A percentile compares a stretch with the other conserved stretches of the same genome.
Evolutionary conservation across 2,113 vertebrate genomes (phyloP).

Genomic region (Corythornis vintsioides): DNA sequence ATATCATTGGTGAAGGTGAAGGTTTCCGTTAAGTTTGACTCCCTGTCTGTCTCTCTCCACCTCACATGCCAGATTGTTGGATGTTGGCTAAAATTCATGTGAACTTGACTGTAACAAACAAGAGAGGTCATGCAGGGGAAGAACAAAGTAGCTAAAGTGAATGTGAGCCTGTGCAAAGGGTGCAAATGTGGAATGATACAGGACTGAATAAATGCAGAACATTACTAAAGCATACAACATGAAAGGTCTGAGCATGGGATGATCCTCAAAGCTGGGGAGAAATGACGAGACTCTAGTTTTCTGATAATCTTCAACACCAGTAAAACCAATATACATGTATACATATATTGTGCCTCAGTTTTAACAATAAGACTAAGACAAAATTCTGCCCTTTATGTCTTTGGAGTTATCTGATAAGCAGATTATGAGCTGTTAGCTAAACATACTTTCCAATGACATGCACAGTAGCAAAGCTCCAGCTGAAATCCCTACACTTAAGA

Average conservation of each 20-base stretch:
- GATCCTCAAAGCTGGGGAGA: neutral
- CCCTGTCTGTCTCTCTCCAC: neutral
- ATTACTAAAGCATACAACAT: neutral
- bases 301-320: neutral
- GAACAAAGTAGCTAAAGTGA: neutral
- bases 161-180: neutral
- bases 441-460: neutral
- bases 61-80: neutral
- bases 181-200: neutral
- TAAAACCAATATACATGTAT: neutral
- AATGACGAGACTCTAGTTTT: neutral
- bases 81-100: neutral
- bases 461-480: neutral
- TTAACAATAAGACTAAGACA: neutral
- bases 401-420: neutral
- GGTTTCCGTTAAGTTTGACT: neutral
- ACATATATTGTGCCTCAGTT: rapidly evolving
- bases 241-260: neutral
- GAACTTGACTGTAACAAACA: neutral
- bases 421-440: neutral
- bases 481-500: neutral
- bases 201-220: neutral
- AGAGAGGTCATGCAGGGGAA: neutral
- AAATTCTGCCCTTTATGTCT: neutral
- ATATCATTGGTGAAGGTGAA: neutral